These are phyloP conservation scores for Sandelia bainsii DNA, from an alignment of 2,797 vertebrate genomes.

Conservation along the genomic window DNA sequence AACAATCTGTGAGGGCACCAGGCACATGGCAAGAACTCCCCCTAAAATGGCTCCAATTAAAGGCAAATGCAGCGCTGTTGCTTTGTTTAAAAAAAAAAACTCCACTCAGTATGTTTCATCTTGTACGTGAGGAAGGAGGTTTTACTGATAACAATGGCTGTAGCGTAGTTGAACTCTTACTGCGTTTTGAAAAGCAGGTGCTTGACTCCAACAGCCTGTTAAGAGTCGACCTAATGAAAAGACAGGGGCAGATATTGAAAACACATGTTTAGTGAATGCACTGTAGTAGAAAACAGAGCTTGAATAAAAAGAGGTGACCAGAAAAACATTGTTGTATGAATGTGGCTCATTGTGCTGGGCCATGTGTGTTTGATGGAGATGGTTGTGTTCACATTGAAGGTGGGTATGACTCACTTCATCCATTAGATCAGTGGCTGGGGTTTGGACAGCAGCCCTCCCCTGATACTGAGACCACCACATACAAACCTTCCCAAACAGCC, in stretches of 20 bases:
- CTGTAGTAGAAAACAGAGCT: slow-evolving; percentile 45
- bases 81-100: slow-evolving; percentile 56
- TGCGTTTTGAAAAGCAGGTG: slow-evolving; percentile 72
- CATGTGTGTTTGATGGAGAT: slow-evolving; percentile 79
- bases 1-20: slow-evolving; percentile 79
- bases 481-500: slow-evolving; percentile 77
- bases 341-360: slow-evolving; percentile 73
- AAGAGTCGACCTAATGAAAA: slow-evolving; percentile 63
- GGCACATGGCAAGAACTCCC: slow-evolving; percentile 77
- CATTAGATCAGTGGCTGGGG: slow-evolving; percentile 84
- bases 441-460: slow-evolving; percentile 80
- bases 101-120: slow-evolving; percentile 35
- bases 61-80: slow-evolving; percentile 66
- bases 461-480: slow-evolving; percentile 78
- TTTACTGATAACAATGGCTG: slow-evolving; percentile 43
- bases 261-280: slow-evolving; percentile 61
- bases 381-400: slow-evolving; percentile 72
- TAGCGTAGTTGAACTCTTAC: slow-evolving; percentile 39
- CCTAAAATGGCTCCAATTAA: slow-evolving; percentile 77
- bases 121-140: slow-evolving; percentile 36
- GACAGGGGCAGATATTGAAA: slow-evolving; percentile 63
- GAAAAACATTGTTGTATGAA: slow-evolving; percentile 67
- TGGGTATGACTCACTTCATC: slow-evolving; percentile 86
- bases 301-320: slow-evolving; percentile 63
- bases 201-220: slow-evolving; percentile 59